Evolutionary conservation across 2,113 vertebrate genomes (phyloP), one percentile per base, ranked within the genome.

Genomic region (Elaphurus davidianus): DNA sequence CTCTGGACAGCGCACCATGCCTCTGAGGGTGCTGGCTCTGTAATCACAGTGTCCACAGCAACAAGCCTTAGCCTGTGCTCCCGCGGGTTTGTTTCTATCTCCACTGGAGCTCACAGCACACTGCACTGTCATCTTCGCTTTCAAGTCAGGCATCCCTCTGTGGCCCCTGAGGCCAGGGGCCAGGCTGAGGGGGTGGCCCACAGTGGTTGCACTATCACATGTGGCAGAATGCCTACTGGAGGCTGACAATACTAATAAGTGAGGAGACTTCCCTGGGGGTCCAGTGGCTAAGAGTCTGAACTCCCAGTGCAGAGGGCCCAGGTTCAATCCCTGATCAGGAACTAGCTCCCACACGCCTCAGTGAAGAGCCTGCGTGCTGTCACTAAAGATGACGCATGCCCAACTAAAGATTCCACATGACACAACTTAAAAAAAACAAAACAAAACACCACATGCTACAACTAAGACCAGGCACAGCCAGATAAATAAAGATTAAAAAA

Each of bases 11-110:
- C 0, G 1, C 14, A 2, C 50, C 27, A 0, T 0, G 14, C 71
- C 47, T 40, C 62, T 5, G 1, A 2, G 40, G 28, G 4, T 17
- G 14, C 25, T 7, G 71, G 33, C 8, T 7, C 33, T 1, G 55
- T 3, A 13, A 43, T 1, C 12, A 25, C 16, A 17, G 9, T 0
- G 0, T 4, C 47, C 1, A 1, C 3, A 43, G 10, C 6, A 2
- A 30, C 1, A 6, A 12, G 43, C 13, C n/a, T 12, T 4, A 50
- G 14, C n/a, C 19, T 23, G 36, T 7, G 30, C 43, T 23, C 30
- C 25, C 64, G 28, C 1, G 5, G 15, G 40, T 8, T 0, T 19
- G 14, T 8, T 40, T 54, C 54, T 10, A 2, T 50, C 74, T 7
- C 64, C 28, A 3, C 3, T 15, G 11, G 43, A 54, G 45, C 16